Evolutionary conservation across 2,888 invertebrate species (phyloP).

Genomic region (Notocelia uddmanniana): DNA sequence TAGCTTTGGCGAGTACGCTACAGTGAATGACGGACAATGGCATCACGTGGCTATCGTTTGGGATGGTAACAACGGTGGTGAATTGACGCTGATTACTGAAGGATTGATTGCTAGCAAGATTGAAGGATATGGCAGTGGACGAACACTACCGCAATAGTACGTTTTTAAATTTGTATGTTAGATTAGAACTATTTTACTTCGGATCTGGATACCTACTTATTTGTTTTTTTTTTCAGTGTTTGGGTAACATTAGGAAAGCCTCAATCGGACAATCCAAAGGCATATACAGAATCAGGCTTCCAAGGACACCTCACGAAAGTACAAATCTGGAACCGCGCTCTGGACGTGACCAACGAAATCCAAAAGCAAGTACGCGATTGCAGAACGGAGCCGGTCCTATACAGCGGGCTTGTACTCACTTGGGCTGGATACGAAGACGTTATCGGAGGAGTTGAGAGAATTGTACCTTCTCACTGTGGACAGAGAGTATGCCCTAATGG

Average conservation of each 20-base stretch:
- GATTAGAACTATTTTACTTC: constrained; percentile 13
- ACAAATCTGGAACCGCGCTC: constrained; percentile 96
- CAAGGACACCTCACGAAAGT: constrained; percentile 97
- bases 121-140: constrained; percentile 94
- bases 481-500: constrained; percentile 95
- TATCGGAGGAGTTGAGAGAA: constrained; percentile 94
- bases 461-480: constrained; percentile 96
- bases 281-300: constrained; percentile 96
- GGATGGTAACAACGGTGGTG: constrained; percentile 94
- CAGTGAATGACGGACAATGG: constrained; percentile 98
- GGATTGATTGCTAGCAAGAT: constrained; percentile 97
- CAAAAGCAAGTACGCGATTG: constrained; percentile 97
- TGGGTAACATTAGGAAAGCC: constrained; percentile 98
- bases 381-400: constrained; percentile 95
- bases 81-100: constrained; percentile 96
- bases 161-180: constrained; percentile 56
- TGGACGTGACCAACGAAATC: constrained; percentile 96
- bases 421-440: constrained; percentile 98
- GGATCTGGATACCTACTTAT: background rate
- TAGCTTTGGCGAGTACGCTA: constrained; percentile 96
- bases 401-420: constrained; percentile 93
- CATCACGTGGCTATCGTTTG: constrained; percentile 98
- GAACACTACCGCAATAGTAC: constrained; percentile 93
- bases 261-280: constrained; percentile 91
- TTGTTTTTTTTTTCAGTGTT: constrained; percentile 85